These are phyloP conservation scores for Serilophus lunatus DNA, from an alignment of 2,113 vertebrate species.

Conservation along the genomic window DNA sequence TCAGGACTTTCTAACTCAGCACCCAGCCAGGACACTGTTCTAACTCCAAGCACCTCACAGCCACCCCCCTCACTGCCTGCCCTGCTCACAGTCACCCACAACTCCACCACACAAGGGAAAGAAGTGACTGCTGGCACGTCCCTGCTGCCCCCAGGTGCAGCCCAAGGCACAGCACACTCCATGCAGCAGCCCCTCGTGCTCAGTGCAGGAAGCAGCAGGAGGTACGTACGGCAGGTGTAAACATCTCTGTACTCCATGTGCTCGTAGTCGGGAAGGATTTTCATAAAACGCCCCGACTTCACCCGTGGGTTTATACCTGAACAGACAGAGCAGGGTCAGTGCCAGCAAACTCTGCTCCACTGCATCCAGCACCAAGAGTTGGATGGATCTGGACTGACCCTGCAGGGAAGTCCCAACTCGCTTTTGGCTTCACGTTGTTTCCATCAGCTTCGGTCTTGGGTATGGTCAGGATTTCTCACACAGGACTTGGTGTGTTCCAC, in stretches of 20 bases:
- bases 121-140: neutral
- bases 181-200: constrained; percentile 45
- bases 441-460: fast-evolving
- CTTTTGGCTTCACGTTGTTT: neutral
- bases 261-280: constrained; percentile 91
- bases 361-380: neutral
- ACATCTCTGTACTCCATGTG: constrained; percentile 92
- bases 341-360: neutral
- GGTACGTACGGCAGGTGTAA: constrained; percentile 91
- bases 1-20: too few relatives aligned
- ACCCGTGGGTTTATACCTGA: constrained; percentile 91
- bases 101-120: too few relatives aligned
- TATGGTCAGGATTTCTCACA: neutral
- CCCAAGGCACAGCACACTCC: constrained; percentile 25
- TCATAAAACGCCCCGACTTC: constrained; percentile 93
- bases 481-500: neutral
- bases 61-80: neutral
- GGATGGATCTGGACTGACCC: neutral
- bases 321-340: constrained; percentile 76
- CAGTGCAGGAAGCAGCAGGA: constrained; percentile 37
- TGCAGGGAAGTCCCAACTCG: neutral
- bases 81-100: neutral
- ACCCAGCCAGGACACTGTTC: too few relatives aligned
- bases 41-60: neutral
- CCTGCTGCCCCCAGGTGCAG: neutral